These are phyloP conservation scores for Bursaphelenchus mucronatus DNA, from an alignment of 1,140 invertebrate genomes.

Conservation along the genomic window DNA sequence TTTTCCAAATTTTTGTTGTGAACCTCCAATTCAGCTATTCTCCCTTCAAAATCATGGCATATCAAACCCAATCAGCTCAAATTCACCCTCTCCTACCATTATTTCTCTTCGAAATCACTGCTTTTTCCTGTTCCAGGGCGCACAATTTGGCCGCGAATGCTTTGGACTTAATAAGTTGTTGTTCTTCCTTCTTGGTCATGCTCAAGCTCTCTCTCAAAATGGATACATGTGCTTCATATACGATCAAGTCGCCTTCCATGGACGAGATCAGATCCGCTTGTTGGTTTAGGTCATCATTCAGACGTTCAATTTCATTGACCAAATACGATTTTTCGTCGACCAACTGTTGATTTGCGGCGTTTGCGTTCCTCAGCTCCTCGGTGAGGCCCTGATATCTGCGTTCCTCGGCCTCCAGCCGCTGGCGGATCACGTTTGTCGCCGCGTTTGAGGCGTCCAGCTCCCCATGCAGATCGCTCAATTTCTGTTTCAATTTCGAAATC, in stretches of 20 bases:
- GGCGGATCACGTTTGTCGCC: constrained; percentile 28
- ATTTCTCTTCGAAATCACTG: constrained; percentile 48
- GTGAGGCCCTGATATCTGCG: constrained; percentile 34
- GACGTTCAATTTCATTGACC: constrained; percentile 46
- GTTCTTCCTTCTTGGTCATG: constrained; percentile 48
- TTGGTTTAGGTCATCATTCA: constrained; percentile 45
- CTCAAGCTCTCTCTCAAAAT: constrained; percentile 55
- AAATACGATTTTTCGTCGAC: constrained; percentile 47
- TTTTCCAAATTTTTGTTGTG: not conserved
- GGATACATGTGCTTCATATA: constrained; percentile 58
- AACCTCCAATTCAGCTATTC: not conserved
- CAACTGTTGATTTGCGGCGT: constrained; percentile 34
- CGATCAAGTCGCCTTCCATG: constrained; percentile 54
- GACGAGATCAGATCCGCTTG: constrained; percentile 57
- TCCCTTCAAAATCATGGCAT: not conserved
- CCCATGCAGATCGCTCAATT: constrained; percentile 44
- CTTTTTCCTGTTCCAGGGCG: constrained; percentile 57
- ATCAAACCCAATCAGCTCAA: not conserved
- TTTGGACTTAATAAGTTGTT: constrained; percentile 51
- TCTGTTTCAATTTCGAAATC: constrained; percentile 42
- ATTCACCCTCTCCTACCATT: constrained; percentile 45
- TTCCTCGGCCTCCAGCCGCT: constrained; percentile 38
- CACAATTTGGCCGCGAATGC: constrained; percentile 55
- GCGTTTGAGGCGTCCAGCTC: constrained; percentile 44
- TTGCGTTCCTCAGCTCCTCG: constrained; percentile 45